These are phyloP conservation scores for Drosophila ananassae DNA, from an alignment of 1,140 invertebrate species.

Conservation along the genomic window DNA sequence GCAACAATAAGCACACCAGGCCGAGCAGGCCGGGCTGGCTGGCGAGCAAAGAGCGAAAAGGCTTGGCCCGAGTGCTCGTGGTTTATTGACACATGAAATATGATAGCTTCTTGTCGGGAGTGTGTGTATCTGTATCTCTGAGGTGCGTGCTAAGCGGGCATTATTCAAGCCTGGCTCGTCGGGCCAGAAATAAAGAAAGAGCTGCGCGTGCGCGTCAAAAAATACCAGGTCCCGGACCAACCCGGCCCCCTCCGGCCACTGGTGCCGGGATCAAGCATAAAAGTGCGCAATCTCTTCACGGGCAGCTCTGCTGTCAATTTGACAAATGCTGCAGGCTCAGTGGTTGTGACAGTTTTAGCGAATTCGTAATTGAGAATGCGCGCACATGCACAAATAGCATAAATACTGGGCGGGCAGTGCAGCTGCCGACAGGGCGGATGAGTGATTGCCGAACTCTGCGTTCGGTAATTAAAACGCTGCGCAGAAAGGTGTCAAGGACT, in stretches of 20 bases:
- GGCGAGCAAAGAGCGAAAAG: slow-evolving; percentile 19
- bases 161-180: slow-evolving; percentile 65
- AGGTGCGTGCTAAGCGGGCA: slow-evolving; percentile 73
- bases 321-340: slow-evolving; percentile 71
- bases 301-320: slow-evolving; percentile 68
- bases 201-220: slow-evolving; percentile 61
- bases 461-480: slow-evolving; percentile 74
- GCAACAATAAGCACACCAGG: slow-evolving; percentile 40
- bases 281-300: slow-evolving; percentile 58
- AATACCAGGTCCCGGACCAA: slow-evolving; percentile 7
- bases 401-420: slow-evolving; percentile 32
- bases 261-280: slow-evolving; percentile 66
- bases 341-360: slow-evolving; percentile 81
- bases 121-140: slow-evolving; percentile 24
- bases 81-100: slow-evolving; percentile 78
- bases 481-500: slow-evolving; percentile 75
- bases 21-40: background rate
- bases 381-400: slow-evolving; percentile 76
- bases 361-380: slow-evolving; percentile 79
- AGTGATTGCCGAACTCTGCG: too few species aligned
- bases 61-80: slow-evolving; percentile 21
- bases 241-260: slow-evolving; percentile 1
- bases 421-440: too few species aligned
- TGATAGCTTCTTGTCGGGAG: slow-evolving; percentile 70
- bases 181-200: slow-evolving; percentile 9